Evolutionary conservation across 2,113 vertebrate genomes (phyloP).

Genomic region (Oryzias celebensis): DNA sequence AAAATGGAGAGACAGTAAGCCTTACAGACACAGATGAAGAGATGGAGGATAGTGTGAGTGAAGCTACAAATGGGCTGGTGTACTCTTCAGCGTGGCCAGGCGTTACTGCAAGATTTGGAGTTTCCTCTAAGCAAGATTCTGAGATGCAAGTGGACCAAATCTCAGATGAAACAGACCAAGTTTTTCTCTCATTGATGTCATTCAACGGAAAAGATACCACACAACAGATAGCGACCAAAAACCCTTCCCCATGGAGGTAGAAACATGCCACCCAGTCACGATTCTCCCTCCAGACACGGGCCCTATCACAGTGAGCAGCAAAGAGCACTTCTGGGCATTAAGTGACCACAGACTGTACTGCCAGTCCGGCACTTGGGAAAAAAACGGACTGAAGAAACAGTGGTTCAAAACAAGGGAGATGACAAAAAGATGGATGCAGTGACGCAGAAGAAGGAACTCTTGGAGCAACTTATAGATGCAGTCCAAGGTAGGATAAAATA

Average conservation of each 20-base stretch:
- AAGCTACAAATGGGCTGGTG: constrained; percentile 33
- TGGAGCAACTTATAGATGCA: constrained; percentile 52
- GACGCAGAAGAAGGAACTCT: constrained; percentile 19
- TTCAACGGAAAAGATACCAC: constrained; percentile 40
- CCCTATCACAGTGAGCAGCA: constrained; percentile 27
- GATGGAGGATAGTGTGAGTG: constrained; percentile 2
- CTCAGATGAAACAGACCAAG: constrained; percentile 25
- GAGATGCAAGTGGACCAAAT: constrained; percentile 52
- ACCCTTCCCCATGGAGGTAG: constrained; percentile 29
- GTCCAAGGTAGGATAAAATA: constrained; percentile 47
- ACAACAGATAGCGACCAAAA: constrained; percentile 15
- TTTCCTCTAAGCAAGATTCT: constrained; percentile 19
- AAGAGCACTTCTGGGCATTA: constrained; percentile 39
- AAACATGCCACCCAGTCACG: background rate
- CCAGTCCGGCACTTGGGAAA: constrained; percentile 56
- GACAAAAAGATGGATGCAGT: constrained; percentile 9
- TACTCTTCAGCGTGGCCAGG: constrained; percentile 1
- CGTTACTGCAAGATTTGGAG: background rate
- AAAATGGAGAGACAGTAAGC: constrained; percentile 53
- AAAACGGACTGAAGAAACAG: constrained; percentile 10
- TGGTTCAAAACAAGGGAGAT: background rate
- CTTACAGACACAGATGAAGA: constrained; percentile 43
- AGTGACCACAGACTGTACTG: constrained; percentile 69
- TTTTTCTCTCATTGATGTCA: constrained; percentile 10
- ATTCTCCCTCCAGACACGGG: constrained; percentile 2